These are phyloP conservation scores for Hoplostethus mediterraneus DNA, from an alignment of 2,797 vertebrate species.

Conservation along the genomic window DNA sequence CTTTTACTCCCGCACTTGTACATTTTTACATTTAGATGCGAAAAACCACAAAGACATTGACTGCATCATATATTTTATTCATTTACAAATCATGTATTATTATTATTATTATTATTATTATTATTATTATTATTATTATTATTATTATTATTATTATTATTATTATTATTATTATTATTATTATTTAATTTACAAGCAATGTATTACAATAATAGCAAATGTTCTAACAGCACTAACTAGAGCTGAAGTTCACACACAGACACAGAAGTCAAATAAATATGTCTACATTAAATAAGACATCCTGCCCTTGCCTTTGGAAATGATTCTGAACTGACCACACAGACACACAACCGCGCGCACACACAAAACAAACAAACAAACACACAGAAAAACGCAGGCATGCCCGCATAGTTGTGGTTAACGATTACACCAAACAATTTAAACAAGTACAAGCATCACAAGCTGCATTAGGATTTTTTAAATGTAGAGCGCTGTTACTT, in stretches of 20 bases:
- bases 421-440: not conserved
- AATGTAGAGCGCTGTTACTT: not conserved
- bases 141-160: too few relatives aligned
- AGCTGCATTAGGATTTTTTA: not conserved
- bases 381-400: not conserved
- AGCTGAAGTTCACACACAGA: not conserved
- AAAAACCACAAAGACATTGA: constrained; percentile 21
- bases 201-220: not conserved
- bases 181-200: not conserved
- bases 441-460: not conserved
- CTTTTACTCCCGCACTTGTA: not conserved
- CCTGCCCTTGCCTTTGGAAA: constrained; percentile 68
- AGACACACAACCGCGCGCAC: not conserved
- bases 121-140: too few relatives aligned
- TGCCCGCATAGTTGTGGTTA: not conserved
- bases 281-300: not conserved
- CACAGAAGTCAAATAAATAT: not conserved
- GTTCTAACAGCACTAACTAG: not conserved
- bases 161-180: too few relatives aligned
- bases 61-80: constrained; percentile 41
- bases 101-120: too few relatives aligned
- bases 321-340: constrained; percentile 56
- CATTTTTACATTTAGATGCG: not conserved
- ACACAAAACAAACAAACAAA: not conserved
- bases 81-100: not conserved